phyloP scores from a whole-genome alignment of 2,797 vertebrate species.

The Syndactyla subalaris region DNA sequence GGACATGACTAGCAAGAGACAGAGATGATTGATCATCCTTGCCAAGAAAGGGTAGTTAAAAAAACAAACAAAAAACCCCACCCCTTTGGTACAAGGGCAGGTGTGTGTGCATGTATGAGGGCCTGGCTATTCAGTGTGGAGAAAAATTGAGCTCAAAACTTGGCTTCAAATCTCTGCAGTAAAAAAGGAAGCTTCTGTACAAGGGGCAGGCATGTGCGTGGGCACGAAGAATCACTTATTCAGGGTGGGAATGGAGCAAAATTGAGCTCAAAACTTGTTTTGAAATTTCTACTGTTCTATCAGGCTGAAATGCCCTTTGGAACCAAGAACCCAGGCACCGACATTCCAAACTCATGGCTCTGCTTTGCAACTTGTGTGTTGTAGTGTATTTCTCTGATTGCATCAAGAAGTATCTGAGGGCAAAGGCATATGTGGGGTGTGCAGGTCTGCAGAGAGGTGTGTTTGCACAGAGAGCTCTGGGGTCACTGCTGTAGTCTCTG shows the following conservation, averaged over 20 bases:
- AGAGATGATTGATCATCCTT: constrained; percentile 46
- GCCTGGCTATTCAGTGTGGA: neutral
- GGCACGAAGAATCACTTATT: rapidly evolving
- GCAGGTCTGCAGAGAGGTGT: neutral
- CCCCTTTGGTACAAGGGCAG: neutral
- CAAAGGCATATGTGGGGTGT: neutral
- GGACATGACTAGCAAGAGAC: constrained; percentile 39
- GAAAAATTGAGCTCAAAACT: neutral
- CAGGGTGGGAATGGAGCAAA: neutral
- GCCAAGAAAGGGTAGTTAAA: constrained; percentile 32
- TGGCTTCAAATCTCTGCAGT: neutral
- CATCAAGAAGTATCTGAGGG: neutral
- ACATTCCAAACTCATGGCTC: neutral
- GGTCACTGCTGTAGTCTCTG: neutral
- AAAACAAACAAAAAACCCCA: neutral
- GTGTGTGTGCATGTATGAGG: neutral
- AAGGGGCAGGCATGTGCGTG: neutral
- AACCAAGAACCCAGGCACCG: neutral
- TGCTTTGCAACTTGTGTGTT: neutral
- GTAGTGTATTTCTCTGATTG: neutral
- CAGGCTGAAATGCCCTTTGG: neutral
- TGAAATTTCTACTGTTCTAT: neutral
- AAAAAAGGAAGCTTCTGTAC: neutral
- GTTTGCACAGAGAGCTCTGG: neutral
- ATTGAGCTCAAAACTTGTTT: neutral